These are phyloP conservation scores for Phalacrocorax brasilianus DNA, from an alignment of 2,113 vertebrate genomes.

Conservation along the genomic window DNA sequence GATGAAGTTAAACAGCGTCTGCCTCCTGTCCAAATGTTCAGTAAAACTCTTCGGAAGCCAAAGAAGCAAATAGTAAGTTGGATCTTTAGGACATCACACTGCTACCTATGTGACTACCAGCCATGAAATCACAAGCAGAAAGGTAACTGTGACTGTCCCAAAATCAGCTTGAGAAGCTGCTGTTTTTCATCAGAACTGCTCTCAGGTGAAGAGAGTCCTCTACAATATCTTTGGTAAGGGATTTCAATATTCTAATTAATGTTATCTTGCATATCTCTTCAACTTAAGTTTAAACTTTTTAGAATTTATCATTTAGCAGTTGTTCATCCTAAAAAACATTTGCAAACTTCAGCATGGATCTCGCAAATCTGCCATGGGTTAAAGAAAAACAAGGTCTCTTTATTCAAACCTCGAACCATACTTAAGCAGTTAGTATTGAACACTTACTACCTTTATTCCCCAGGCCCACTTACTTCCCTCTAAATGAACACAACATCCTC, in stretches of 20 bases:
- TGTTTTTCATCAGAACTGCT: background rate
- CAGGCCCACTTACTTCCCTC: background rate
- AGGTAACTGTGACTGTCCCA: background rate
- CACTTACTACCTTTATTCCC: background rate
- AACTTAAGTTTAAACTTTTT: background rate
- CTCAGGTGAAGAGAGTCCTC: background rate
- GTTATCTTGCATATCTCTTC: background rate
- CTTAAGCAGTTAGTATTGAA: background rate
- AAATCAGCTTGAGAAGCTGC: background rate
- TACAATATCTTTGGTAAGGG: background rate
- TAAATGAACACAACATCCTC: background rate
- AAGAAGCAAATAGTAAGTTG: background rate
- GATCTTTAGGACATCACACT: background rate
- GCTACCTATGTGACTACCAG: background rate
- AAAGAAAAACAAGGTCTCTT: background rate
- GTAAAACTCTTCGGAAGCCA: background rate
- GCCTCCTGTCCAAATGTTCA: background rate
- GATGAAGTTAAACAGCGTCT: background rate
- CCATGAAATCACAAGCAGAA: background rate
- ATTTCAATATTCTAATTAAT: background rate
- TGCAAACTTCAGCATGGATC: background rate
- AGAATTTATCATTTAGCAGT: background rate
- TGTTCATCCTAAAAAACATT: background rate
- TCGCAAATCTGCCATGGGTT: background rate
- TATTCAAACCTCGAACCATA: background rate